phyloP scores from a whole-genome alignment of 2,888 invertebrate genomes.

The Amblyjoppa proteus region DNA sequence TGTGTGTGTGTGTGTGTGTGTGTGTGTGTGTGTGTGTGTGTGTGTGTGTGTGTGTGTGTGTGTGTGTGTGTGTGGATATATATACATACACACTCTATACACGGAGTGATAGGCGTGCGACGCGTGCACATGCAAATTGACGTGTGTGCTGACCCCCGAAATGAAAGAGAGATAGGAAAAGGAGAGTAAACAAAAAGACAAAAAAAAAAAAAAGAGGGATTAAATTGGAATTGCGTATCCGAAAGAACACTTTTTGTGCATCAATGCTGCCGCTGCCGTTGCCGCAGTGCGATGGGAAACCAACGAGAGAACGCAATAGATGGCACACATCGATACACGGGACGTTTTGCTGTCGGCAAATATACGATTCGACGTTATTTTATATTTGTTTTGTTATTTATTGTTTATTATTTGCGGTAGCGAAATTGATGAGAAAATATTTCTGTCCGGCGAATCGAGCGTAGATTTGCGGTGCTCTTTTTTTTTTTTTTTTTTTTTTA shows the following conservation, averaged over 20 bases:
- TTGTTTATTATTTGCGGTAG: neutral
- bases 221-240: conserved; percentile 63
- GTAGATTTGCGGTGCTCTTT: neutral
- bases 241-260: conserved; percentile 45
- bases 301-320: conserved; percentile 21
- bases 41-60: too few species aligned
- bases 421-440: neutral
- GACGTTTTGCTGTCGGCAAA: neutral
- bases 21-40: too few species aligned
- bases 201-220: conserved; percentile 10
- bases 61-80: neutral
- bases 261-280: conserved; percentile 45
- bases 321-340: conserved; percentile 1
- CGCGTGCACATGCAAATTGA: conserved; percentile 54
- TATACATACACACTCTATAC: neutral
- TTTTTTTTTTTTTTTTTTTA: neutral
- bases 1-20: too few species aligned
- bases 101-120: conserved; percentile 40
- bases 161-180: conserved; percentile 40
- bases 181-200: conserved; percentile 34
- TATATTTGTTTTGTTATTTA: neutral
- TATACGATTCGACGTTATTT: conserved; percentile 9
- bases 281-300: conserved; percentile 37
- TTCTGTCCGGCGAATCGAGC: neutral
- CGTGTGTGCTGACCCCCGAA: conserved; percentile 51